Base-by-base conservation (phyloP, 2,797 vertebrate species). In the Sorex maritimensis region DNA sequence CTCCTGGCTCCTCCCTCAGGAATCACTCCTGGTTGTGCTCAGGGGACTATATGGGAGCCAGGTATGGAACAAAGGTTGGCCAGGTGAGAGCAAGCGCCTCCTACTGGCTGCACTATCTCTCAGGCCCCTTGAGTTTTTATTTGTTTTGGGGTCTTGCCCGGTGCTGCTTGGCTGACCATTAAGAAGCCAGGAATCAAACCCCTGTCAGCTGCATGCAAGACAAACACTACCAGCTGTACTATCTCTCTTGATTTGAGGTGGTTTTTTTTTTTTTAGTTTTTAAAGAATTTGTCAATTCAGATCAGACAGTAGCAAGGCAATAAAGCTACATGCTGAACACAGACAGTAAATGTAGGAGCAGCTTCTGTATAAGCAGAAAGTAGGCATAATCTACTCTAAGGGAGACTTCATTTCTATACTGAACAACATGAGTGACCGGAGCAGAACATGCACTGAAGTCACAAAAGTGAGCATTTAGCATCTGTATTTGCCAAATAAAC, bases 401-500 rank as follows among this genome's bases (percentile, higher is more conserved):
- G 34, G 10, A 73, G 26, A 19, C 38, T 84, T 77, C 1, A 41
- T 3, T 84, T 34, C 23, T 30, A 0, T 52, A 72, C 87, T 92
- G 92, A 73, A 91, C 34, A 78, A 14, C 5, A 69, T 14, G 86
- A 85, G 84, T 41, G 38, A 52, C 14, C 38, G 94, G 30, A 88
- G 38, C 21, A 77, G 67, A 83, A 81, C 26, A 65, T 34, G 3
- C 26, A 89, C n/a, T 81, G 61, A 87, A 65, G 13, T 65, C 75
- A 80, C 4, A 65, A 81, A 85, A 93, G 12, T 28, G 75, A 10
- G 4, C 38, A 81, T 49, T 41, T 82, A 79, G 15, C 8, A 86
- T 55, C 38, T 86, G 2, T 74, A 80, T 88, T 85, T 88, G n/a
- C n/a, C 81, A 90, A 94, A 30, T 85, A 90, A 94, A 28, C 81